Percentiles rank a stretch among this genome's conserved stretches.
Conservation (phyloP, 2,797 vertebrate species). For the Platyrinchus mystaceus region DNA sequence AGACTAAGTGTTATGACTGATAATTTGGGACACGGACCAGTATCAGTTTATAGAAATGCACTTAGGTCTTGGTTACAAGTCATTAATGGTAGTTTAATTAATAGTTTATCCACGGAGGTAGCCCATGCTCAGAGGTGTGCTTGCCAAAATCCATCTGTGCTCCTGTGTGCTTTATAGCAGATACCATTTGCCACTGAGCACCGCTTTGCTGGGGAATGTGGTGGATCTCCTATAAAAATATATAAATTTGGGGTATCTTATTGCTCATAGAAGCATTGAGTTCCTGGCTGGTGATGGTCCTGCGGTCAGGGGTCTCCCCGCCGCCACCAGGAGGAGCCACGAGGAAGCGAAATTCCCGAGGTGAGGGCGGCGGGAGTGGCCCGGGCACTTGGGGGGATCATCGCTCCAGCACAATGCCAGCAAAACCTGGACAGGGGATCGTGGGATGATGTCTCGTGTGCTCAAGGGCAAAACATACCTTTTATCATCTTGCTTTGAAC, state of each 20-base stretch:
- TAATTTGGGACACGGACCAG: background rate
- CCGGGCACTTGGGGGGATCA: accelerated
- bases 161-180: background rate
- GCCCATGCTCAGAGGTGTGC: no score
- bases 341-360: background rate
- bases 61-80: background rate
- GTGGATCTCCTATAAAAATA: background rate
- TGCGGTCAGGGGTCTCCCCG: background rate
- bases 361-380: background rate
- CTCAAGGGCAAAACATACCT: background rate
- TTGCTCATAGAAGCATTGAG: accelerated
- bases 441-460: accelerated
- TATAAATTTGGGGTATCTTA: accelerated
- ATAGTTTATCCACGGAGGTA: background rate
- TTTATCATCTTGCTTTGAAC: accelerated
- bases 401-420: accelerated
- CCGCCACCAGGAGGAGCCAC: background rate
- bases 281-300: background rate
- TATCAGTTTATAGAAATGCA: background rate
- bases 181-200: background rate
- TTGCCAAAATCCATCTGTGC: background rate
- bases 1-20: background rate
- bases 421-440: no score
- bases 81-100: background rate
- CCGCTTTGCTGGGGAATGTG: background rate